Percentiles rank a stretch among this genome's conserved stretches.
Evolutionary conservation across 2,797 vertebrate genomes (phyloP).

Genomic region (Clarias pachynema): DNA sequence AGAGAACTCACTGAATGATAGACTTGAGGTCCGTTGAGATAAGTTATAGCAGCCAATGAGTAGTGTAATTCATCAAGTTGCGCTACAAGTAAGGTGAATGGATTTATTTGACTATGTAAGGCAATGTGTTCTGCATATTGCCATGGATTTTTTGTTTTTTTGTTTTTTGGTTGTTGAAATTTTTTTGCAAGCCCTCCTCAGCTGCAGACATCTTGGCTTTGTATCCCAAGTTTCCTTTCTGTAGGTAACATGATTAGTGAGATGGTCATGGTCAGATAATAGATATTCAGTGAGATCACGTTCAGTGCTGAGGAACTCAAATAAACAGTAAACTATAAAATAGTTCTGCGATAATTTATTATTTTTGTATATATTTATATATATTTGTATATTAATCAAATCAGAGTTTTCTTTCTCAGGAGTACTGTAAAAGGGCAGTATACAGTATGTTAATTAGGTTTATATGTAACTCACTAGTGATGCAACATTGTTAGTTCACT

Average conservation of each 20-base stretch:
- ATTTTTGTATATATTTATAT: neutral
- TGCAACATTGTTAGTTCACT: neutral
- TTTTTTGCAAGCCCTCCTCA: slow-evolving; percentile 21
- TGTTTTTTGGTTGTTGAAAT: slow-evolving; percentile 27
- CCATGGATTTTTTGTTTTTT: neutral
- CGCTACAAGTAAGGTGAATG: neutral
- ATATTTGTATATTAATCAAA: neutral
- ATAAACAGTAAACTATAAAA: slow-evolving; percentile 9
- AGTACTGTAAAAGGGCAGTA: neutral
- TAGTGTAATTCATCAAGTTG: neutral
- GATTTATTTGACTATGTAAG: slow-evolving; percentile 23
- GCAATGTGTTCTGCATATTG: neutral
- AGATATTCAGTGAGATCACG: slow-evolving; percentile 32
- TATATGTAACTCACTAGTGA: no score
- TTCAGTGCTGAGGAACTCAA: neutral
- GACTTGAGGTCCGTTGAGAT: neutral
- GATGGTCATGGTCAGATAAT: slow-evolving; percentile 33
- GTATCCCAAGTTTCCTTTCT: slow-evolving; percentile 37
- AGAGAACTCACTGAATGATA: slow-evolving; percentile 1
- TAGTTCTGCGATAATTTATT: neutral
- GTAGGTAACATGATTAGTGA: slow-evolving; percentile 39
- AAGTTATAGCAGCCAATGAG: neutral
- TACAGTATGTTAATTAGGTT: neutral
- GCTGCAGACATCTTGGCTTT: slow-evolving; percentile 24
- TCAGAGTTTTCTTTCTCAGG: neutral